These are phyloP conservation scores for Crenichthys baileyi DNA, from an alignment of 2,797 vertebrate species.

Conservation along the genomic window DNA sequence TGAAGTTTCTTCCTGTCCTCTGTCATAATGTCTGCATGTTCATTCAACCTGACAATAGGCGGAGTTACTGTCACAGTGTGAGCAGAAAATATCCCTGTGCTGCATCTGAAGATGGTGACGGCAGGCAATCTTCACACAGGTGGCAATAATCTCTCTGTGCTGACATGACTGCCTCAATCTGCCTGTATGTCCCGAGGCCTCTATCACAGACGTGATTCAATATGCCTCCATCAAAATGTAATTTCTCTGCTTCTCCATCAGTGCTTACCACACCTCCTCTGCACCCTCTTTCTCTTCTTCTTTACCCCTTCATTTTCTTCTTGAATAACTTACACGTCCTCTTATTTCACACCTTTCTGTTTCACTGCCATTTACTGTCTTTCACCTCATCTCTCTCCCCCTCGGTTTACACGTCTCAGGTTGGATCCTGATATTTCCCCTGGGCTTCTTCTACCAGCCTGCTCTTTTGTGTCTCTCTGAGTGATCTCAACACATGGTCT, in stretches of 20 bases:
- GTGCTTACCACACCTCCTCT: slow-evolving; percentile 11
- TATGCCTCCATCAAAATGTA: slow-evolving; percentile 72
- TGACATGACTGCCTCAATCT: slow-evolving; percentile 58
- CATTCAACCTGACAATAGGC: slow-evolving; percentile 23
- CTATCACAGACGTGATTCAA: slow-evolving; percentile 60
- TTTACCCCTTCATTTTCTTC: slow-evolving; percentile 9
- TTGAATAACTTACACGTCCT: slow-evolving; percentile 22
- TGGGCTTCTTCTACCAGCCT: slow-evolving; percentile 19
- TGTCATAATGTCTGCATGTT: slow-evolving; percentile 10
- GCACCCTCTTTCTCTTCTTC: not conserved
- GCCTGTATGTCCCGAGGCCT: slow-evolving; percentile 49
- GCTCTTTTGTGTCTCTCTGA: slow-evolving; percentile 30
- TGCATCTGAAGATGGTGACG: slow-evolving; percentile 13
- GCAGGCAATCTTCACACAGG: slow-evolving; percentile 40
- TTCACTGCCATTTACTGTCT: slow-evolving; percentile 22
- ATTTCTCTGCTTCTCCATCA: slow-evolving; percentile 55
- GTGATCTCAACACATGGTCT: slow-evolving; percentile 9
- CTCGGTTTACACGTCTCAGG: slow-evolving; percentile 41
- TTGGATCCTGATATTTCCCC: slow-evolving; percentile 57
- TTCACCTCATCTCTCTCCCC: slow-evolving; percentile 24
- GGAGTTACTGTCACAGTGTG: slow-evolving; percentile 22
- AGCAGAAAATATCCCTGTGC: slow-evolving; percentile 34
- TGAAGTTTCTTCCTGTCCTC: slow-evolving; percentile 2
- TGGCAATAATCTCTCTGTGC: slow-evolving; percentile 46
- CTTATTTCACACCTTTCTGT: slow-evolving; percentile 30